Base-by-base conservation (phyloP, 2,113 vertebrate genomes). In the Tenrec ecaudatus region DNA sequence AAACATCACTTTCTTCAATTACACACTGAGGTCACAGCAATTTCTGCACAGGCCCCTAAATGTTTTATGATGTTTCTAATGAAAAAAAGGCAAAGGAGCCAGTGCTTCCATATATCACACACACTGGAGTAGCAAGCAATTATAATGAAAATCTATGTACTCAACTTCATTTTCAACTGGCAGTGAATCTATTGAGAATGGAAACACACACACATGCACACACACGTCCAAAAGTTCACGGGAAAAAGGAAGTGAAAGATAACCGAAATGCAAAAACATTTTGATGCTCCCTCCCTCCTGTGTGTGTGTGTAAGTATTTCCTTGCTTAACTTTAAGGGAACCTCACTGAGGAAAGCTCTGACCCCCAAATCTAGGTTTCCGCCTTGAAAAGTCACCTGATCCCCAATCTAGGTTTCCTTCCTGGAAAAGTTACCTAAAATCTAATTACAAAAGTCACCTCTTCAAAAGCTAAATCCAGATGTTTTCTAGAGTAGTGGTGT, bases 41-140 rank as follows among this genome's bases (percentile, higher is more conserved):
- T 96, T 95, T 96, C 94, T 96, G 66, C 90, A 40, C 89, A 94
- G 95, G 80, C 77, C 73, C 86, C 88, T 95, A 92, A 96, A 95
- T 95, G 95, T 97, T 96, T 97, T 97, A 96, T 96, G 94, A 91
- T 95, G 86, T 96, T 95, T 96, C 96, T 96, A 95, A 96, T 95
- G 94, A 96, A 96, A 97, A 95, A 95, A 96, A 96, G 91, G 79
- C 93, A 93, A 94, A 95, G 77, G 82, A 96, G 60, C 58, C 83
- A 95, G 38, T 4, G 23, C 86, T 78, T 93, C 76, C n/a, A 93
- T 97, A 94, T 85, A 95, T 97, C 94, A 97, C 43, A 76, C 22
- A 79, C 66, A 92, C 40, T 77, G 95, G 66, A 94, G 82, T 75
- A 27, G 58, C 82, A 94, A 85, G 29, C 88, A 86, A 95, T 95